Evolutionary conservation across 2,797 vertebrate genomes (phyloP).

Genomic region (Thamnophis elegans): DNA sequence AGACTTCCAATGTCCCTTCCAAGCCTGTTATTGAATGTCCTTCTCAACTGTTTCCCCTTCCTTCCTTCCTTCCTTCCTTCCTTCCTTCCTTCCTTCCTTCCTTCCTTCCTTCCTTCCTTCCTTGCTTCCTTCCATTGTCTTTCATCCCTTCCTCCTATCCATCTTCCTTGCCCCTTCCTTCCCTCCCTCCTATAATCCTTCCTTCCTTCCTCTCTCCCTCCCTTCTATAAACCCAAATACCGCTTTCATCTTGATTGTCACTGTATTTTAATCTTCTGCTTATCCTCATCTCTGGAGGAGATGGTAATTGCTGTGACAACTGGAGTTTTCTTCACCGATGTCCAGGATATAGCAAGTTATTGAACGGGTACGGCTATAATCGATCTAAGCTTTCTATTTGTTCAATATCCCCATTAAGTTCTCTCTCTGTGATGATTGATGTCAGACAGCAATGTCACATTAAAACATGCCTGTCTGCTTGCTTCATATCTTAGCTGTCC

Average conservation of each 20-base stretch:
- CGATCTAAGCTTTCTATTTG: constrained; percentile 24
- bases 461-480: fast-evolving
- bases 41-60: neutral
- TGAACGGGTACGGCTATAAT: constrained; percentile 41
- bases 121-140: no score
- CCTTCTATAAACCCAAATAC: neutral
- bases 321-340: constrained; percentile 36
- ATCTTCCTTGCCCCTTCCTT: no score
- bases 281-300: neutral
- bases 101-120: no score
- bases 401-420: constrained; percentile 31
- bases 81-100: no score
- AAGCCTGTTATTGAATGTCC: neutral
- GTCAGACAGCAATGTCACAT: neutral
- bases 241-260: neutral
- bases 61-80: no score
- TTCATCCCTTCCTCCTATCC: no score
- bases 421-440: constrained; percentile 10
- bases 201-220: no score
- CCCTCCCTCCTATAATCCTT: no score
- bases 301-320: neutral
- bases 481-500: neutral
- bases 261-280: neutral
- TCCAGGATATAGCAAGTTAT: constrained; percentile 43
- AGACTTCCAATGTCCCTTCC: neutral